Evolutionary conservation across 2,888 invertebrate genomes (phyloP).

Genomic region (Zootermopsis nevadensis): DNA sequence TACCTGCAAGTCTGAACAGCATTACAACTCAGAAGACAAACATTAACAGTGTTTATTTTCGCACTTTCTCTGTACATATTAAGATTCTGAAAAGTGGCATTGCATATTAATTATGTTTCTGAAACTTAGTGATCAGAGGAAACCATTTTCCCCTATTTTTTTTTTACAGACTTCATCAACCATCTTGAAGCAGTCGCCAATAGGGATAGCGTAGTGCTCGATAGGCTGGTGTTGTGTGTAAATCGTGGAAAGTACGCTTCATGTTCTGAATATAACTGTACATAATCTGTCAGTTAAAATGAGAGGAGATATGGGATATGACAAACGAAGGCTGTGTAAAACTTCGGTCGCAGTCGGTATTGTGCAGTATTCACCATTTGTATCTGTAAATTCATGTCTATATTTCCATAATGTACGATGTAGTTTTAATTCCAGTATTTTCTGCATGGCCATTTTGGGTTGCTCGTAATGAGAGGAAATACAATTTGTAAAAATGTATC

Average conservation of each 20-base stretch:
- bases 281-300: neutral
- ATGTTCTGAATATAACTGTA: neutral
- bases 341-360: neutral
- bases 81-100: too few relatives aligned
- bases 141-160: neutral
- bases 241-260: neutral
- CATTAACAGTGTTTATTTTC: too few relatives aligned
- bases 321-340: neutral
- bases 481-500: neutral
- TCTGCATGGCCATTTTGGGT: neutral
- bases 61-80: too few relatives aligned
- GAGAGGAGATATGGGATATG: neutral
- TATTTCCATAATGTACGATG: neutral
- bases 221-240: neutral
- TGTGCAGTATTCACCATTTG: constrained; percentile 10
- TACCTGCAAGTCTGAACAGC: too few relatives aligned
- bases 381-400: constrained; percentile 2
- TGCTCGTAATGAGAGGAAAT: neutral
- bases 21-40: too few relatives aligned
- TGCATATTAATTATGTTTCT: neutral
- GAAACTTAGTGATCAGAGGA: neutral
- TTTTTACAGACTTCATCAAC: neutral
- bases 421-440: constrained; percentile 1
- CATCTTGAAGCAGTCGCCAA: neutral
- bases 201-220: neutral